phyloP scores from a whole-genome alignment of 2,797 vertebrate species.

The Brachyalestes nurse region DNA sequence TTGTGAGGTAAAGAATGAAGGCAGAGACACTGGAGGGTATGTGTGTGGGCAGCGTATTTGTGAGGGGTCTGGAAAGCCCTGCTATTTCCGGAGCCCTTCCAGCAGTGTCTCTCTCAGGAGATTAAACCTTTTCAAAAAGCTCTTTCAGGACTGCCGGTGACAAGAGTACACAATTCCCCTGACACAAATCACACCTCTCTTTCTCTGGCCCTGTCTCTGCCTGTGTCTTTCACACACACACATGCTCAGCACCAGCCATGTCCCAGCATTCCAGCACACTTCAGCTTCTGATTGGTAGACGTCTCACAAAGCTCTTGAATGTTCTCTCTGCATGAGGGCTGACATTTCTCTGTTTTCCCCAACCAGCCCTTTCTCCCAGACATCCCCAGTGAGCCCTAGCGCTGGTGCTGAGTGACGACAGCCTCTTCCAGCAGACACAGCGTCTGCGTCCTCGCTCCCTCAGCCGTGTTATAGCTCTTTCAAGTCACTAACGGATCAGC shows the following conservation, averaged over 20 bases:
- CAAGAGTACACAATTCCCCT: conserved; percentile 7
- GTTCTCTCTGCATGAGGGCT: conserved; percentile 1
- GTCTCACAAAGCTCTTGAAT: not conserved
- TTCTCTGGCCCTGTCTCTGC: conserved; percentile 1
- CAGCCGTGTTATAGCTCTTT: conserved; percentile 53
- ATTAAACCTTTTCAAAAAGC: conserved; percentile 19
- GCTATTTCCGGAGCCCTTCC: conserved; percentile 24
- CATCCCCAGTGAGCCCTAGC: conserved; percentile 22
- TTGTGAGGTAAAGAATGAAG: conserved; percentile 2
- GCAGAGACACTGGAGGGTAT: not conserved
- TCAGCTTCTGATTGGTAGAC: not conserved
- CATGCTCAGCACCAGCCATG: conserved; percentile 8
- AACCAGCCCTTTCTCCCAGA: conserved; percentile 10
- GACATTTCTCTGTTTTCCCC: conserved; percentile 24
- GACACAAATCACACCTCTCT: conserved; percentile 17
- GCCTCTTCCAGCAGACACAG: conserved; percentile 57
- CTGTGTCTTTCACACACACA: conserved; percentile 16
- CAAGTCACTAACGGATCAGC: conserved; percentile 18
- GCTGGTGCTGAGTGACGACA: conserved; percentile 64
- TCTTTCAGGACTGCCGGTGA: conserved; percentile 8
- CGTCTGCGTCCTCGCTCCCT: conserved; percentile 65
- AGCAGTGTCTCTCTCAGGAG: not conserved
- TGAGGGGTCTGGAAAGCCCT: conserved; percentile 31
- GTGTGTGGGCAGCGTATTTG: conserved; percentile 1
- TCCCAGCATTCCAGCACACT: conserved; percentile 14